Evolutionary conservation across 1,140 invertebrate species (phyloP), one percentile per base, ranked within the genome.

Genomic region (Leucophenga varia): DNA sequence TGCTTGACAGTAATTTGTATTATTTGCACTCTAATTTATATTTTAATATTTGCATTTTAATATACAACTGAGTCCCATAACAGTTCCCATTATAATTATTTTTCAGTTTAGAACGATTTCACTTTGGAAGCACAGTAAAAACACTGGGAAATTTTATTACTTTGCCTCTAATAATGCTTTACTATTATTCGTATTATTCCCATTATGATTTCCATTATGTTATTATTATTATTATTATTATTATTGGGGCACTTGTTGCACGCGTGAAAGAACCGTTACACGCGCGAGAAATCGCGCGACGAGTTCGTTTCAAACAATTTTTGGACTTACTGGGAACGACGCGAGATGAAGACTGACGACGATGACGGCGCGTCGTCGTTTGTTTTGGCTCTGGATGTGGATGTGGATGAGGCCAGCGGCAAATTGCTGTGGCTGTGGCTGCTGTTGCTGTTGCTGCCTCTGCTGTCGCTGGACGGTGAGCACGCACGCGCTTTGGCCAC

Each of bases 261-360:
- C 31, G 36, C 14, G 18, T 14, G 35, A 7, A 25, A 43, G 25
- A 39, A 43, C 47, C 16, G 42, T 56, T 48, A 57, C 22, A 20
- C 34, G n/a, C n/a, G 40, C 19, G 14, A 32, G 32, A 34, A 30
- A 34, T 35, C 18, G 19, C 32, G 12, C 4, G 16, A n/a, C 8
- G 32, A 7, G 32, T n/a, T 34, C 32, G 32, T 34, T 43, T 58
- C 43, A 19, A 22, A 35, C 13, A 4, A 13, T 17, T 17, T 28
- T 25, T n/a, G 21, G 50, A 65, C 63, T 61, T 67, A 61, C 63
- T 56, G 40, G 59, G 52, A 49, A 49, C 63, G 59, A 49, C 25
- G 38, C 59, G 63, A 57, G 52, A 39, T 54, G 53, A 55, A 67
- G 61, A 67, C 61, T 65, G 61, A 16, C 39, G 41, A 16, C 19